Base-by-base conservation (phyloP, 2,113 vertebrate genomes). In the Cavia aperea region DNA sequence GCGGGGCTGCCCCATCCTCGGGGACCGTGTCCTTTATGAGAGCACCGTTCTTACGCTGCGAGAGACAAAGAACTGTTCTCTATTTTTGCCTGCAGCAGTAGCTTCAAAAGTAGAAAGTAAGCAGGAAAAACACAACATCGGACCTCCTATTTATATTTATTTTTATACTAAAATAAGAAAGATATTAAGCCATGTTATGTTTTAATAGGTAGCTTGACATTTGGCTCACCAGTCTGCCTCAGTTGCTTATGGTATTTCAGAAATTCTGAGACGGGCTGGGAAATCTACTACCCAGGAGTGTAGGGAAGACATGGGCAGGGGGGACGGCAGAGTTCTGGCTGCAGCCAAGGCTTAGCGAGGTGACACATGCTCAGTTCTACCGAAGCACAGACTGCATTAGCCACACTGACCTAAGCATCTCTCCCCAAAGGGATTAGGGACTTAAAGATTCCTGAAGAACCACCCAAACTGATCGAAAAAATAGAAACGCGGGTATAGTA, bases 141-240 rank as follows among this genome's bases (percentile, higher is more conserved):
- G 78, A 63, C 77, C 36, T 91, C 63, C 81, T 89, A 63, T n/a
- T 88, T 70, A 56, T 86, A 62, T 29, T 62, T 75, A 89, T 73
- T 93, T 89, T 65, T 66, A 39, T 36, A 63, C 86, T 75, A 83
- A 93, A 92, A 46, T 72, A 46, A 93, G 68, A 66, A 65, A 88
- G 21, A 78, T 60, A 91, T 82, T 49, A 36, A 66, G 62, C 36
- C 73, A 23, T 82, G 77, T 54, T 83, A 31, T 84, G 54, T 65
- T 72, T 96, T 65, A 88, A 79, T 79, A 68, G 85, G 89, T 68
- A 86, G 72, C 33, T 51, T 49, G 94, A 54, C 58, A 16, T 46
- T 26, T 12, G 31, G 5, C 49, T 82, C 39, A 29, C 72, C 0
- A 0, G 31, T 81, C 39, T 65, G 54, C 1, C 0, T 39, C 0